Evolutionary conservation across 2,113 vertebrate genomes (phyloP).

Genomic region (Carassius gibelio): DNA sequence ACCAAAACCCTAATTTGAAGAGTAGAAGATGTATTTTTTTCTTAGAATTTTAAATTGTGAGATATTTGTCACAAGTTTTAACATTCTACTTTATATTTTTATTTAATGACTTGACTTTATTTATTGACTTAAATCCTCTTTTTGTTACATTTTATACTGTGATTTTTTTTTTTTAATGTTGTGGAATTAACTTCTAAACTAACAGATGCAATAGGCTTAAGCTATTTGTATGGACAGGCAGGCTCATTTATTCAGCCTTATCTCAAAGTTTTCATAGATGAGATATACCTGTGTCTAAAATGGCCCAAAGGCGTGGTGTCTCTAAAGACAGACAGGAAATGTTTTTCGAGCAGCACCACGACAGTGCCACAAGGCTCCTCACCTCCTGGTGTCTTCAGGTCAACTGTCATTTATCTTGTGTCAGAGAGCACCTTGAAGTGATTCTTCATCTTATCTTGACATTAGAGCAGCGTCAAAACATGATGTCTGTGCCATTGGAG

Average conservation of each 20-base stretch:
- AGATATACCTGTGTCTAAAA: constrained; percentile 37
- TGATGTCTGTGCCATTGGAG: constrained; percentile 56
- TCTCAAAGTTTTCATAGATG: constrained; percentile 18
- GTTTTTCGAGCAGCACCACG: constrained; percentile 60
- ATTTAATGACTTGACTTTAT: not conserved
- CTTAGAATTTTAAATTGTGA: not conserved
- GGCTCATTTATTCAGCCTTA: constrained; percentile 28
- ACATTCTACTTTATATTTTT: not conserved
- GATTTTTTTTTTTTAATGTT: not conserved
- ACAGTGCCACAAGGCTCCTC: constrained; percentile 64
- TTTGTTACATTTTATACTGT: not conserved
- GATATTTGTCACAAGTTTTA: not conserved
- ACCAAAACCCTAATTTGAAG: not conserved
- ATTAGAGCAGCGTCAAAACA: constrained; percentile 61
- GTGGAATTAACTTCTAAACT: not conserved
- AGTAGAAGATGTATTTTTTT: not conserved
- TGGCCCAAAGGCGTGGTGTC: constrained; percentile 38
- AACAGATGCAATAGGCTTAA: not conserved
- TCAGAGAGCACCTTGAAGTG: constrained; percentile 64
- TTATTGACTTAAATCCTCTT: not conserved
- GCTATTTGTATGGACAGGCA: not conserved
- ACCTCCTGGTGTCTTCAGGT: constrained; percentile 66
- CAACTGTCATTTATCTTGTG: constrained; percentile 71
- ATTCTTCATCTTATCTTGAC: constrained; percentile 60
- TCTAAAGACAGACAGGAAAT: constrained; percentile 61